Evolutionary conservation across 2,888 invertebrate species (phyloP).

Genomic region (Orchestes rusci): DNA sequence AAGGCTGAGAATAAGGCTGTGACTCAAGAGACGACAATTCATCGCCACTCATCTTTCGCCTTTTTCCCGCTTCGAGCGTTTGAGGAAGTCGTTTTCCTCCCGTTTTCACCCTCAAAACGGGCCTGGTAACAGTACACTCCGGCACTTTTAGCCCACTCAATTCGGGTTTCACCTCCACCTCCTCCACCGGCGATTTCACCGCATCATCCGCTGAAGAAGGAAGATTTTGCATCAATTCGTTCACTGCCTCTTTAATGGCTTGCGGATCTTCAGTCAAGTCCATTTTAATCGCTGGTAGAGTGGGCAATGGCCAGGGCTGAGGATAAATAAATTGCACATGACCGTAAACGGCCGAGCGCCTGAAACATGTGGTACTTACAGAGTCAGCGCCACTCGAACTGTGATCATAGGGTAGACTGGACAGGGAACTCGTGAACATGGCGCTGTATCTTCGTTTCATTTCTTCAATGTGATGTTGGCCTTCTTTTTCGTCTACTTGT

Average conservation of each 20-base stretch:
- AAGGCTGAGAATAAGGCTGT: too few species aligned
- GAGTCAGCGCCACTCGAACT: too few species aligned
- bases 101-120: too few species aligned
- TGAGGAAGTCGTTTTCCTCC: too few species aligned
- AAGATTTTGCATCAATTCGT: slow-evolving; percentile 56
- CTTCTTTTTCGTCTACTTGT: slow-evolving; percentile 66
- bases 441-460: slow-evolving; percentile 66
- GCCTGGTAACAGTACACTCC: too few species aligned
- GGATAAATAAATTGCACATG: not conserved
- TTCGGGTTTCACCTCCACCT: too few species aligned
- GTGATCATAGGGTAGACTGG: slow-evolving; percentile 12
- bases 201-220: too few species aligned
- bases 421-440: slow-evolving; percentile 13
- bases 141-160: too few species aligned
- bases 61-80: too few species aligned
- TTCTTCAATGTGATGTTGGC: slow-evolving; percentile 61
- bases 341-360: not conserved
- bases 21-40: too few species aligned
- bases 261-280: slow-evolving; percentile 63
- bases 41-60: too few species aligned
- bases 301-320: not conserved
- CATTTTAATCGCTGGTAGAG: slow-evolving; percentile 1
- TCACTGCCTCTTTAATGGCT: slow-evolving; percentile 63
- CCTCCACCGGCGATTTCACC: too few species aligned
- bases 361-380: slow-evolving; percentile 1